Evolutionary conservation across 2,797 vertebrate genomes (phyloP), one percentile per base, ranked within the genome.

Genomic region (Micromesistius poutassou): DNA sequence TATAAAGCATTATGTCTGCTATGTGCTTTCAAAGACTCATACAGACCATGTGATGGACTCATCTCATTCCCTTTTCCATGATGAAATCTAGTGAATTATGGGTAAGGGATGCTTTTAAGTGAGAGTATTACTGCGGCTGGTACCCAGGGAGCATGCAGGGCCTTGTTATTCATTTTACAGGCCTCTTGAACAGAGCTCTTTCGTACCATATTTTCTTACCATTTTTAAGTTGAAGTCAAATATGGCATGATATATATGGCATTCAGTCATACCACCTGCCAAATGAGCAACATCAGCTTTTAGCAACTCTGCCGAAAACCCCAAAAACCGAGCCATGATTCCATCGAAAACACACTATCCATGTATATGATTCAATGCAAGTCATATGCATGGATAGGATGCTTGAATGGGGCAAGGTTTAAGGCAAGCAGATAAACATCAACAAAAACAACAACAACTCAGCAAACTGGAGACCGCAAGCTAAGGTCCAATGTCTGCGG

Each of bases 21-120:
- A 9, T 22, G 13, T 71, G 16, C 30, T 31, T 30, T 71, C 30
- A 33, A 13, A 28, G n/a, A 40, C 62, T 8, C 28, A 25, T 28
- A 68, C 62, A 28, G 62, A 4, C 62, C 10, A 28, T 25, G 62
- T 1, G 55, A 25, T 22, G 62, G 22, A 22, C 55, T 68, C n/a
- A 28, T 28, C 62, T 68, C 62, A 30, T 4, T 68, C n/a, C 25
- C 13, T 28, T 68, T 28, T 16, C 50, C 40, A 10, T 16, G 31
- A 76, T 25, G 77, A 78, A 46, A 38, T 78, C 77, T 30, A 16
- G 42, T 88, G 83, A 88, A 83, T 83, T 83, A 87, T 82, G 76
- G 77, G 46, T 38, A 6, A 8, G 74, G 5, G 30, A 74, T 82
- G 74, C 72, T 72, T 70, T 77, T 31, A 30, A 30, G 30, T 87